A percentile compares a stretch with the other conserved stretches of the same genome.
These are phyloP conservation scores for Triplophysa tibetana DNA, from an alignment of 2,113 vertebrate genomes.

Conservation along the genomic window DNA sequence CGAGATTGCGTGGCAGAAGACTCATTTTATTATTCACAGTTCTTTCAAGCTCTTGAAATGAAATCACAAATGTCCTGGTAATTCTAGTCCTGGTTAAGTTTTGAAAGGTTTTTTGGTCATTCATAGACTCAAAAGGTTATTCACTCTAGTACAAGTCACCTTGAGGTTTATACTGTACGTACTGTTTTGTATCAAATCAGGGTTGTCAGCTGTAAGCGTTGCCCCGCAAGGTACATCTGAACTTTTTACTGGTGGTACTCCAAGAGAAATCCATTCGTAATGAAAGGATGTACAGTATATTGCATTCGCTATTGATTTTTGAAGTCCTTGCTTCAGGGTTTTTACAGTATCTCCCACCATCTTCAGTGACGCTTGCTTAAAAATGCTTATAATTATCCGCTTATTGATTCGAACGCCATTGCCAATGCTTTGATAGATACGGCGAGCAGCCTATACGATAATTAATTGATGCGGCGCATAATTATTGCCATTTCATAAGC, in stretches of 20 bases:
- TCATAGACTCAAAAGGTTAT: neutral
- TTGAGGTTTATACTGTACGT: neutral
- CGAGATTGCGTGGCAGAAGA: constrained; percentile 35
- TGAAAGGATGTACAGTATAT: constrained; percentile 11
- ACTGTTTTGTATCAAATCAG: neutral
- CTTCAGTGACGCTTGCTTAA: constrained; percentile 20
- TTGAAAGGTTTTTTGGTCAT: neutral
- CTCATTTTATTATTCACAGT: constrained; percentile 24
- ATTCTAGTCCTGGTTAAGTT: neutral
- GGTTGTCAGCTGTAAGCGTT: neutral
- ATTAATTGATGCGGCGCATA: constrained; percentile 21
- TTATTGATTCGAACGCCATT: constrained; percentile 54
- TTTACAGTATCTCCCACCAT: neutral
- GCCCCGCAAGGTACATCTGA: neutral
- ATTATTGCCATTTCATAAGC: constrained; percentile 38
- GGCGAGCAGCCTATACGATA: neutral
- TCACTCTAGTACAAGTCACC: neutral
- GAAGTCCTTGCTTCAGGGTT: constrained; percentile 1
- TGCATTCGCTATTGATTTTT: constrained; percentile 14
- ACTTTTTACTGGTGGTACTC: neutral
- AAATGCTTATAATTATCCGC: constrained; percentile 42
- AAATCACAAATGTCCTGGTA: too few species aligned
- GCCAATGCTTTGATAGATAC: constrained; percentile 14
- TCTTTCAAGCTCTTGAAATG: constrained; percentile 35
- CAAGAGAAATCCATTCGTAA: neutral